phyloP scores from a whole-genome alignment of 2,888 invertebrate genomes.

The Brassicogethes aeneus region DNA sequence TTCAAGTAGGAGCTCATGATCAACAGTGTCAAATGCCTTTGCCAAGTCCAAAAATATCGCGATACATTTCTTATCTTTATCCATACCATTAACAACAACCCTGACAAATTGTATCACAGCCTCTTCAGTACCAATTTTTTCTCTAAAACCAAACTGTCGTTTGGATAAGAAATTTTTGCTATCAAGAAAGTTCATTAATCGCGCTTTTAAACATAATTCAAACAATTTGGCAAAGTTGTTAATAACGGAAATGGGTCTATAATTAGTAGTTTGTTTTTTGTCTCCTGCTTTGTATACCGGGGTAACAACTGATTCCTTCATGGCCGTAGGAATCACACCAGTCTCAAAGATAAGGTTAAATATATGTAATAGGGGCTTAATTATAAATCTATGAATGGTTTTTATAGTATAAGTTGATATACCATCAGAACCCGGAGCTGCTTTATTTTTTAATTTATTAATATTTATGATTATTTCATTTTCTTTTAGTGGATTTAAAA shows the following conservation, averaged over 20 bases:
- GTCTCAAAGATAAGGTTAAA: conserved; percentile 5
- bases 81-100: conserved; percentile 2
- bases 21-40: too few species aligned
- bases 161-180: conserved; percentile 6
- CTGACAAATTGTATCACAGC: conserved; percentile 6
- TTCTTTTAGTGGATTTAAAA: neutral
- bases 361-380: conserved; percentile 5
- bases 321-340: conserved; percentile 7
- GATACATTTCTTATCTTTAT: neutral
- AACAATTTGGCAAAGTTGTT: too few species aligned
- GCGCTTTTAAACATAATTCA: too few species aligned
- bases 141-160: conserved; percentile 7
- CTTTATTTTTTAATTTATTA: conserved; percentile 1
- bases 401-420: conserved; percentile 5
- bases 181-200: conserved; percentile 7
- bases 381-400: conserved; percentile 5
- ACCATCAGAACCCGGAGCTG: neutral
- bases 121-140: too few species aligned
- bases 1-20: neutral
- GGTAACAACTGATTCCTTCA: conserved; percentile 6
- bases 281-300: conserved; percentile 7
- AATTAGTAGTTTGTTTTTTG: too few species aligned
- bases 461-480: neutral
- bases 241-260: too few species aligned
- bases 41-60: too few species aligned